Percentiles rank a stretch among this genome's conserved stretches.
Conservation (phyloP, 2,797 vertebrate genomes). For the Antrozous pallidus region DNA sequence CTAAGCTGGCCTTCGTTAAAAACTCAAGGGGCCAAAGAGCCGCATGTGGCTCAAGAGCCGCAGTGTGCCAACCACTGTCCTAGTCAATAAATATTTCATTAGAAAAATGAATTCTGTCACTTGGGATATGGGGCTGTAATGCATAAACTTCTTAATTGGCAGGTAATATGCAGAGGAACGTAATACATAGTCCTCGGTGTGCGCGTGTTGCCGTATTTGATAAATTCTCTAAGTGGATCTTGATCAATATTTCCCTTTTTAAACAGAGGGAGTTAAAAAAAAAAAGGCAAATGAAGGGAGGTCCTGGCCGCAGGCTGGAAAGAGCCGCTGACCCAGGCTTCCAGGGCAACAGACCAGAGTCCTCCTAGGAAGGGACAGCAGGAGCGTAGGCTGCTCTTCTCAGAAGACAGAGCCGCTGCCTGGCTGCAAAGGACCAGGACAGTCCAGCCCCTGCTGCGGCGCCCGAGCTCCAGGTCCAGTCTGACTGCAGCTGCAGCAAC, state of each 20-base stretch:
- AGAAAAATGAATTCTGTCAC: slow-evolving; percentile 60
- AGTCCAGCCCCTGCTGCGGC: neutral
- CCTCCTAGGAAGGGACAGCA: neutral
- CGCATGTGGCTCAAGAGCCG: too few species aligned
- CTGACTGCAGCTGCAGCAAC: neutral
- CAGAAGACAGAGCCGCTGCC: neutral
- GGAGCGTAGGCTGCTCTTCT: neutral
- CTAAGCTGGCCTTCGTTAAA: too few species aligned
- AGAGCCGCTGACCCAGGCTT: slow-evolving; percentile 1
- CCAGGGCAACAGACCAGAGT: neutral
- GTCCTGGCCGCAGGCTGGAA: neutral
- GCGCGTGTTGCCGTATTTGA: neutral
- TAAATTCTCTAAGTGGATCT: neutral
- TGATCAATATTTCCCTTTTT: slow-evolving; percentile 1
- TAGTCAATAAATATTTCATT: slow-evolving; percentile 68
- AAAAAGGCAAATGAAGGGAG: neutral
- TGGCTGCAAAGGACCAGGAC: neutral
- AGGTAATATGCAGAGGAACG: slow-evolving; percentile 5
- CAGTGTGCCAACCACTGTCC: too few species aligned
- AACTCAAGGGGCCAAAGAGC: too few species aligned
- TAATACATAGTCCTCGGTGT: neutral
- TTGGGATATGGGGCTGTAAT: slow-evolving; percentile 29
- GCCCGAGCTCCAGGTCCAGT: neutral
- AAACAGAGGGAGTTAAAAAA: neutral
- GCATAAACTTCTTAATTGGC: slow-evolving; percentile 52